Base-by-base conservation (phyloP, 2,113 vertebrate species). In the Rhizomys pruinosus region DNA sequence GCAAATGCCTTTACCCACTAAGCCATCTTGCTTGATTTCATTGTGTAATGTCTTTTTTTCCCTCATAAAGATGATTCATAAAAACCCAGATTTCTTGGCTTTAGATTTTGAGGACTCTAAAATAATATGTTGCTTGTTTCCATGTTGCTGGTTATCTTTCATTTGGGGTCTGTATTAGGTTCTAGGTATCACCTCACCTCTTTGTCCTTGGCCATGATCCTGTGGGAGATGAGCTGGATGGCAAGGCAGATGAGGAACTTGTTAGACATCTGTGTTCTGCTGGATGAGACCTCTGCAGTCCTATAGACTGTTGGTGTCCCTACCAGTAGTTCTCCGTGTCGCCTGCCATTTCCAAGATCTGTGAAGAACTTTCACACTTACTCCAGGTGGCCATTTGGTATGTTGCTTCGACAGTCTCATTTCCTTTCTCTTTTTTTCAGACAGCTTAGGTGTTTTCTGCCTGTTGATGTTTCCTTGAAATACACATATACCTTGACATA, bases 61-160 rank as follows among this genome's bases (percentile, higher is more conserved):
- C 82, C 39, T 82, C 64, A 68, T 87, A 64, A 78, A 52, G 25
- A n/a, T 87, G 57, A 57, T 89, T 72, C 76, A 29, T 91, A 85
- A 77, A 85, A 52, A 37, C 42, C 10, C 55, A 76, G 66, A 37
- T 77, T 64, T 88, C 44, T 89, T 91, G 77, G 74, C 39, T 37
- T 61, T 69, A 57, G 34, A 52, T 89, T 95, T 93, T 96, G 71
- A 39, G 78, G 11, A 82, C n/a, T 84, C 23, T 91, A 23, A 86
- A 89, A 68, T 55, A 27, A 71, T 82, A 27, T 17, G 29, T 68
- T 71, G 23, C 55, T 91, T 89, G 87, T 34, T 91, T 87, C 34
- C n/a, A 63, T 23, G 55, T 87, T 37, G 37, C 7, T 59, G 3
- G 47, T 94, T 57, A 55, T 23, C 27, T 72, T 19, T 55, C 13